These are phyloP conservation scores for Deroplatys truncata DNA, from an alignment of 2,888 invertebrate species.

Conservation along the genomic window DNA sequence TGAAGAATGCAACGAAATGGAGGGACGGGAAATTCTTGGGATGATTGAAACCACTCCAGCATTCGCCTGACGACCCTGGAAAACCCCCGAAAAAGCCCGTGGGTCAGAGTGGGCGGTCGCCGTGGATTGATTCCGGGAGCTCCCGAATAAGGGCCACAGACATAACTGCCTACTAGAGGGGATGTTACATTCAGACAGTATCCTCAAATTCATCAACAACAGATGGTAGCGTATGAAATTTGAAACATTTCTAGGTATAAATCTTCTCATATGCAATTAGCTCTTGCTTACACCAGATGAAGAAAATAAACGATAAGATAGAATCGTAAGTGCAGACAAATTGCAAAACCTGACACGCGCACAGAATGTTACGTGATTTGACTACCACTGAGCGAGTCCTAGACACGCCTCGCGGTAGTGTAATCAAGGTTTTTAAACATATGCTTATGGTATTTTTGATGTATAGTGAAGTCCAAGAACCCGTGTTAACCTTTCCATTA, in stretches of 20 bases:
- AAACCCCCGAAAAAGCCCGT: too few relatives aligned
- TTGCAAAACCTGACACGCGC: background rate
- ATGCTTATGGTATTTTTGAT: constrained; percentile 2
- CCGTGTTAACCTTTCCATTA: constrained; percentile 11
- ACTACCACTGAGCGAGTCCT: background rate
- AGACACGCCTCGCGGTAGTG: background rate
- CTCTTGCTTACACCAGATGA: background rate
- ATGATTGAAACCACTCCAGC: too few relatives aligned
- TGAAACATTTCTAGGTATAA: too few relatives aligned
- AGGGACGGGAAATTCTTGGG: too few relatives aligned
- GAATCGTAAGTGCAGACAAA: background rate
- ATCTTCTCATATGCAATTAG: background rate
- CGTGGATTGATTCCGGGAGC: too few relatives aligned
- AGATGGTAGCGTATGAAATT: background rate
- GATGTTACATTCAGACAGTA: background rate
- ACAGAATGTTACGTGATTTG: background rate
- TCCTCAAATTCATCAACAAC: background rate
- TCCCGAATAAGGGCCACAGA: too few relatives aligned
- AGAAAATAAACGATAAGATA: background rate
- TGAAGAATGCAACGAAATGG: too few relatives aligned
- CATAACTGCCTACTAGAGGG: too few relatives aligned
- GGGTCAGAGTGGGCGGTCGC: too few relatives aligned
- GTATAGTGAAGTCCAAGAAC: background rate
- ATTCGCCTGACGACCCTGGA: too few relatives aligned
- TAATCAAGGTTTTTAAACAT: background rate